A percentile compares a stretch with the other conserved stretches of the same genome.
Conservation (phyloP, 2,113 vertebrate genomes). For the Neopipo cinnamomea region DNA sequence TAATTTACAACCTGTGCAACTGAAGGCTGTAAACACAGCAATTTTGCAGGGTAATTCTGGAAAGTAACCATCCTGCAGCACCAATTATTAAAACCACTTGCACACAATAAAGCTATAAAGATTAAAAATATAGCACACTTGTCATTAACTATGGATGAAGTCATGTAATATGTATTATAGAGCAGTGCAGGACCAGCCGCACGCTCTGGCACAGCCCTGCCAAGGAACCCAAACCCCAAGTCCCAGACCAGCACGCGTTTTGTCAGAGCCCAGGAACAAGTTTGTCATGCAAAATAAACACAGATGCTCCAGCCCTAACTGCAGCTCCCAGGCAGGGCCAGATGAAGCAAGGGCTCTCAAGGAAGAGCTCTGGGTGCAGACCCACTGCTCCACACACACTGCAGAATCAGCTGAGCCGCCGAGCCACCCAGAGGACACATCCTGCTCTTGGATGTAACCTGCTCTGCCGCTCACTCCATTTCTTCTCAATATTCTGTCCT, state of each 20-base stretch:
- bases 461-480: background rate
- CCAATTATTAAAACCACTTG: constrained; percentile 81
- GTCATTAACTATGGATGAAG: constrained; percentile 79
- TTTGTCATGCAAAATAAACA: constrained; percentile 80
- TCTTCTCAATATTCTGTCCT: background rate
- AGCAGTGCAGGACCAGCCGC: constrained; percentile 54
- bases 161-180: constrained; percentile 78
- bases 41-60: constrained; percentile 73
- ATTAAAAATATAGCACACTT: constrained; percentile 81
- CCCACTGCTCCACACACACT: rapidly evolving
- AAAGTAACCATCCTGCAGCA: constrained; percentile 73
- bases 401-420: rapidly evolving
- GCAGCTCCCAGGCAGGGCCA: constrained; percentile 29
- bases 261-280: constrained; percentile 66
- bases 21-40: constrained; percentile 74
- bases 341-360: background rate
- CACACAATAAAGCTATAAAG: constrained; percentile 79
- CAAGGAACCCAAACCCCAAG: constrained; percentile 52
- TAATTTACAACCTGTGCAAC: constrained; percentile 72
- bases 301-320: constrained; percentile 71
- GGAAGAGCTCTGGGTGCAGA: background rate
- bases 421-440: background rate
- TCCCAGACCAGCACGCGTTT: constrained; percentile 59
- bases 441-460: background rate
- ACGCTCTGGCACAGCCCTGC: constrained; percentile 42